phyloP scores from a whole-genome alignment of 1,140 invertebrate species.

The Liolophura sinensis region DNA sequence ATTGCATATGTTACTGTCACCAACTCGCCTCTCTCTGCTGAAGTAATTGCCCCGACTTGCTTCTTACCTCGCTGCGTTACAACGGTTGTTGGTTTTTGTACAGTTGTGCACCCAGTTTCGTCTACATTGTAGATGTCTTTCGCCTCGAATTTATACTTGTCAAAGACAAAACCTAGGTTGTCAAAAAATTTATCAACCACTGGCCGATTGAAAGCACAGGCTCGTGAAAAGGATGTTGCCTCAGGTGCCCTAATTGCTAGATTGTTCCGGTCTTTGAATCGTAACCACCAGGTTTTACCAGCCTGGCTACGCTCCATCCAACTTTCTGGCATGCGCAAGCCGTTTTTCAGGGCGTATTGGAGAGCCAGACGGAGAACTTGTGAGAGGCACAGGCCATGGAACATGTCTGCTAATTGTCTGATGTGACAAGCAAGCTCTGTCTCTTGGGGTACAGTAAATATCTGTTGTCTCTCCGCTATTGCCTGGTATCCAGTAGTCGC shows the following conservation, averaged over 20 bases:
- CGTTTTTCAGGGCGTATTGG: constrained; percentile 2
- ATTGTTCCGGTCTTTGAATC: constrained; percentile 95
- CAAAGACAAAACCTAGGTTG: constrained; percentile 33
- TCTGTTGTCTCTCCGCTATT: no score
- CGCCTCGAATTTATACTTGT: constrained; percentile 48
- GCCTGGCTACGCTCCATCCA: constrained; percentile 68
- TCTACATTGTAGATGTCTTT: constrained; percentile 60
- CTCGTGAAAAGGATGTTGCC: constrained; percentile 17
- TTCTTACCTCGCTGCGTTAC: constrained; percentile 51
- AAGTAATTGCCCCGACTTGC: constrained; percentile 59
- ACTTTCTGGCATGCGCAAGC: constrained; percentile 26
- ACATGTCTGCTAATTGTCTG: constrained; percentile 7
- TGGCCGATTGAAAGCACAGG: constrained; percentile 12
- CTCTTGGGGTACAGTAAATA: no score
- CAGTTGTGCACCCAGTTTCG: constrained; percentile 60
- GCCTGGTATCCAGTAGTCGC: no score
- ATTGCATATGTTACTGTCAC: constrained; percentile 38
- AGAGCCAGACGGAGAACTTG: no score
- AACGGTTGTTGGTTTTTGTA: constrained; percentile 57
- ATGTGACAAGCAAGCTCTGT: constrained; percentile 12
- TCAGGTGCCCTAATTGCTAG: constrained; percentile 73
- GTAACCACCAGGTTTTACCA: no score
- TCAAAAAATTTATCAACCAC: constrained; percentile 20
- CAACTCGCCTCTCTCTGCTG: constrained; percentile 50
- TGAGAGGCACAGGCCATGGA: constrained; percentile 14